Conservation (phyloP, 2,797 vertebrate genomes). For the Kryptopterus vitreolus region DNA sequence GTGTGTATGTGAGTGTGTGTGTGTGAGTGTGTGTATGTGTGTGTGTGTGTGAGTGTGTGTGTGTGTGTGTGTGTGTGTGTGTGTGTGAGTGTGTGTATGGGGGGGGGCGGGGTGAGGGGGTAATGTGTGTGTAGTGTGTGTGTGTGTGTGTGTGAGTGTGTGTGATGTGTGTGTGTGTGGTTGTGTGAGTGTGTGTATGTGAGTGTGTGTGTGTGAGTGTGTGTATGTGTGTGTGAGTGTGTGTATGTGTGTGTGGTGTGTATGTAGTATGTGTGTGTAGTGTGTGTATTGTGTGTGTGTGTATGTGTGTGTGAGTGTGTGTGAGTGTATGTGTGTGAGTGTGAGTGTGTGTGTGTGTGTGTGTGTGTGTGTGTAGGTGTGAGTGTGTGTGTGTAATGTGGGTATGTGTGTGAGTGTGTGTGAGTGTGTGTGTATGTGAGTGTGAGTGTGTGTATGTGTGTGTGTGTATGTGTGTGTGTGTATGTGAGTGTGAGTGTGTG, state of each 20-base stretch:
- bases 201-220: neutral
- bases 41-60: slow-evolving; percentile 8
- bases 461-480: slow-evolving; percentile 12
- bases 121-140: too few relatives aligned
- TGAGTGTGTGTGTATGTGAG: neutral
- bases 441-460: neutral
- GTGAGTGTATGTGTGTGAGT: neutral
- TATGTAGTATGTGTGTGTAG: too few relatives aligned
- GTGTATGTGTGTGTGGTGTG: slow-evolving; percentile 3
- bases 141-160: neutral
- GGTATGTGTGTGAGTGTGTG: neutral
- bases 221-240: neutral
- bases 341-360: neutral
- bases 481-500: neutral
- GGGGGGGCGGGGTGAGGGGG: neutral
- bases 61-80: neutral
- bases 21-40: neutral
- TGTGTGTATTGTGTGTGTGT: neutral
- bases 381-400: too few relatives aligned
- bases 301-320: neutral
- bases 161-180: slow-evolving; percentile 8
- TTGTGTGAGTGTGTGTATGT: neutral
- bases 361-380: neutral
- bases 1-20: neutral
- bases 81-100: neutral